Evolutionary conservation across 1,140 invertebrate genomes (phyloP), one percentile per base, ranked within the genome.

Genomic region (Nylanderia fulva): DNA sequence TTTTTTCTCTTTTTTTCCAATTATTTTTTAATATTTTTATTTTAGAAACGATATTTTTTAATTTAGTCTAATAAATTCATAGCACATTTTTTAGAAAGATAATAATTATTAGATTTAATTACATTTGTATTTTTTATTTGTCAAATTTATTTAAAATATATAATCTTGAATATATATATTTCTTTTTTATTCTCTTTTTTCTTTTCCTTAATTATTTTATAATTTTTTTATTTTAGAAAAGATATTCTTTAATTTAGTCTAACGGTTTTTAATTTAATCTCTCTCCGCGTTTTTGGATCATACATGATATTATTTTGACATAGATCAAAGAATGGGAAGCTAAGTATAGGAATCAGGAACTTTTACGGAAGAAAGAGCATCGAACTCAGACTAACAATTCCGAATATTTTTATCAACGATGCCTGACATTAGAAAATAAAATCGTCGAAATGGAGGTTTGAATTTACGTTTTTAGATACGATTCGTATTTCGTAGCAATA

Each of bases 361-460:
- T 75, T 0, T 48, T 71, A 36, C 64, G 77, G n/a, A 93, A 90
- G 24, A 91, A 90, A 60, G 90, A 89, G 24, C 85, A 89, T 68
- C 85, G 76, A 60, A 84, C 71, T 6, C 91, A 93, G 48, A 69
- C 88, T 2, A 88, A 91, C 24, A 90, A 93, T 45, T 92, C 92
- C 2, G 92, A 93, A 64, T 89, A 92, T 75, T 87, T 93, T 18
- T 90, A 92, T 72, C 92, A 86, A 69, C 87, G 89, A 69, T 94
- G 92, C 58, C 15, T 92, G 24, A 87, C 72, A 54, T 84, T 93
- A 52, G 93, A 94, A 69, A 82, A 90, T 5, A 94, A 90, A 85
- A 91, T 94, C 21, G 60, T 58, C 33, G 93, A 93, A 52, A 94
- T 94, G 91, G 93, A 94, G 93, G 93, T 94, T 75, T 56, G 63